Conservation (phyloP, 2,888 invertebrate genomes). For the Limnephilus auricula region DNA sequence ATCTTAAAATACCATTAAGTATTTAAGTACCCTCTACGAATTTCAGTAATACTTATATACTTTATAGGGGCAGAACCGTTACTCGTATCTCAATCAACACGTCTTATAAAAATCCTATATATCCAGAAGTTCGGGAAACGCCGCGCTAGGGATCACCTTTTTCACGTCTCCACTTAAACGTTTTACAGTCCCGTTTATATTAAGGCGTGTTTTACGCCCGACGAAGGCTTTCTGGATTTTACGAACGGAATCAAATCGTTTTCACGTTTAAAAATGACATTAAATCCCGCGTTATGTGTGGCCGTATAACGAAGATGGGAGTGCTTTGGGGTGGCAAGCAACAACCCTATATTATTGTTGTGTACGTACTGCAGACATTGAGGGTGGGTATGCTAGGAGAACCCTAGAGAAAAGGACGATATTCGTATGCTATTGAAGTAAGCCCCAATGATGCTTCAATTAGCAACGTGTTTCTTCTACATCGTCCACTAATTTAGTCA, state of each 20-base stretch:
- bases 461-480: no score
- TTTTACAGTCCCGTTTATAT: constrained; percentile 27
- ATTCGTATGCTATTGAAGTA: not conserved
- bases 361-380: not conserved
- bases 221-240: constrained; percentile 46
- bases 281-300: constrained; percentile 45
- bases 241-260: constrained; percentile 49
- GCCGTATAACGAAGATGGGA: constrained; percentile 35
- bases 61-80: not conserved
- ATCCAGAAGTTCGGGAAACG: not conserved
- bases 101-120: not conserved
- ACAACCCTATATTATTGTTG: not conserved
- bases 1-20: no score
- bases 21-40: not conserved
- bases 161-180: constrained; percentile 22
- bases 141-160: not conserved
- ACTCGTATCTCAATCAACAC: not conserved
- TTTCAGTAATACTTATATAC: not conserved
- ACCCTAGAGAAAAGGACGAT: not conserved
- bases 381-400: not conserved
- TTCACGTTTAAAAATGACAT: constrained; percentile 53
- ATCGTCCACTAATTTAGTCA: not conserved
- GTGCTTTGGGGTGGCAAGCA: constrained; percentile 8
- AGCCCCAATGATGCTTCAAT: not conserved
- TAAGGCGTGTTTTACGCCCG: constrained; percentile 28